Base-by-base conservation (phyloP, 1,140 invertebrate species). In the Phocides pigmalion region DNA sequence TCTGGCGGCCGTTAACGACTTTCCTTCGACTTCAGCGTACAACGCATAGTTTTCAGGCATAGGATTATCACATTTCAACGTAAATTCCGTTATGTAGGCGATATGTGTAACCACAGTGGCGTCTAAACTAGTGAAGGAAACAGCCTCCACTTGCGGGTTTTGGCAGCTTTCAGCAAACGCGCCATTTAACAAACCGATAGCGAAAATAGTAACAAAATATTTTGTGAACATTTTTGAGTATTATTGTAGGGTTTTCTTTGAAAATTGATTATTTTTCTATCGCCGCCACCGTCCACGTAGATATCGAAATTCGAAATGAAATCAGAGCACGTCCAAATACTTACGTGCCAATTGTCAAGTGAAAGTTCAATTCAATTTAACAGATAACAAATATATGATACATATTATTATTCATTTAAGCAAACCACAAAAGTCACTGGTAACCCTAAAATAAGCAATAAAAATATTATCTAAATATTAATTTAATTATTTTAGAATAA, bases 71-170 rank as follows among this genome's bases (percentile, higher is more conserved):
- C 95, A 96, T 79, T 95, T 94, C 39, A 96, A 83, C 1, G 93
- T 92, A 77, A 97, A 96, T 85, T 97, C 95, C 9, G 94, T 94
- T 28, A 96, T 95, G 84, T 96, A 96, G 0, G 96, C 96, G 66
- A 97, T 94, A 77, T 96, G 95, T 42, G 95, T 96, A 0, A 98
- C 94, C 63, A 98, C 95, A 44, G 97, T 98, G 3, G 96, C 97
- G 94, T 99, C 98, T 83, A 95, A 94, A 3, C 97, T 98, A 42
- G 97, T 97, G 90, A 98, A 98, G 0, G 95, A 93, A 14, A 92
- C 93, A 1, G 94, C 93, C 62, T 93, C 93, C 6, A 95, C 94
- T 87, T 95, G 90, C 74, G 95, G 92, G 89, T 95, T 93, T 75
- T 90, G 84, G 76, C 95, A 95, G 46, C 84, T 82, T 61, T 86